Evolutionary conservation across 2,888 invertebrate genomes (phyloP).

Genomic region (Pseudococcus jackbeardsleyi): DNA sequence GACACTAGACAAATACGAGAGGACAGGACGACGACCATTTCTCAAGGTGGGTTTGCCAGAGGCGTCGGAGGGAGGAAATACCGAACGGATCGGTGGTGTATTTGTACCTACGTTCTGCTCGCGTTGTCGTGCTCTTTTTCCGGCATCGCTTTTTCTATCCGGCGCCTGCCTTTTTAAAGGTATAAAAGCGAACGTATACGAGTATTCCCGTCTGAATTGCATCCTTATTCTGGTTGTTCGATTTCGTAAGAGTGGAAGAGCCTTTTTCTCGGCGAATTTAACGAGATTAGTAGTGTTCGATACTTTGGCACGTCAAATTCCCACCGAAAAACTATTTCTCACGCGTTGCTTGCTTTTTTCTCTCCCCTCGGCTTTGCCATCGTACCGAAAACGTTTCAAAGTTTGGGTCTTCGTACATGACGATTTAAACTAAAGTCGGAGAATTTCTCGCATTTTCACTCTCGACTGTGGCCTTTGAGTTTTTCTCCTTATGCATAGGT

Average conservation of each 20-base stretch:
- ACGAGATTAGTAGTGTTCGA: conserved; percentile 50
- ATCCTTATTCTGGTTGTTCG: conserved; percentile 25
- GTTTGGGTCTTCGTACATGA: not conserved
- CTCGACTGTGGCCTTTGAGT: not conserved
- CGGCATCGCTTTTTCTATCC: not conserved
- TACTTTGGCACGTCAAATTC: conserved; percentile 41
- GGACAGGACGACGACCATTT: conserved; percentile 14
- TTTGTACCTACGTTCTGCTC: not conserved
- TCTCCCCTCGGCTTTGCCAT: not conserved
- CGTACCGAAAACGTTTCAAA: not conserved
- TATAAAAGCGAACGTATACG: not conserved
- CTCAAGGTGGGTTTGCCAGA: not conserved
- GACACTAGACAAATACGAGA: conserved; percentile 7
- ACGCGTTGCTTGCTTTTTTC: not conserved
- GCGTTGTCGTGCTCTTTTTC: not conserved
- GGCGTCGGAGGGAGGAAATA: not conserved
- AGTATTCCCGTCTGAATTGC: conserved; percentile 15
- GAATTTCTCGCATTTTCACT: not conserved
- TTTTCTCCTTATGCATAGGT: not conserved
- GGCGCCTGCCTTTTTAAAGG: not conserved
- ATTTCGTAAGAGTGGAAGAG: not conserved
- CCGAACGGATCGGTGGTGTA: not conserved
- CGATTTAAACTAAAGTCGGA: not conserved
- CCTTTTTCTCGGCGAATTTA: conserved; percentile 10
- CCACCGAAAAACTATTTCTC: conserved; percentile 32